Percentiles rank a stretch among this genome's conserved stretches.
These are phyloP conservation scores for Chrysotoxum bicinctum DNA, from an alignment of 2,888 invertebrate genomes.

Conservation along the genomic window DNA sequence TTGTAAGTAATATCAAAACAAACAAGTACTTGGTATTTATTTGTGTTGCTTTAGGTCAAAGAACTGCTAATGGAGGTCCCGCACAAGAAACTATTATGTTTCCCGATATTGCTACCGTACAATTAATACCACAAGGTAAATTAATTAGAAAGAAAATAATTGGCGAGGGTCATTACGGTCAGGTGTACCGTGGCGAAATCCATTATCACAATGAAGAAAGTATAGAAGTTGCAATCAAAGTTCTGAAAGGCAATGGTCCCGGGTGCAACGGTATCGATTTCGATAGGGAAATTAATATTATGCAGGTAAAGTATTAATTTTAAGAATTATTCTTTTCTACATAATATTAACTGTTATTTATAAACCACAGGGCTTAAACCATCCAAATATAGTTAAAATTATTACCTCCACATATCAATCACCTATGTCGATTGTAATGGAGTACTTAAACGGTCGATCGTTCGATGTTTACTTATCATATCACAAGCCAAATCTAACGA, in stretches of 20 bases:
- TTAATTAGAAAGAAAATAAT: conserved; percentile 78
- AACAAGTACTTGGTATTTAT: neutral
- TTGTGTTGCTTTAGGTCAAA: neutral
- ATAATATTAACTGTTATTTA: neutral
- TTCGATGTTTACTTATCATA: conserved; percentile 90
- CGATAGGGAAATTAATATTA: conserved; percentile 92
- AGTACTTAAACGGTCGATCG: conserved; percentile 92
- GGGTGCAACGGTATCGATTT: conserved; percentile 87
- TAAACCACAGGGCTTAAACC: conserved; percentile 86
- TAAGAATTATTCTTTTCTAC: neutral
- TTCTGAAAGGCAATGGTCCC: conserved; percentile 81
- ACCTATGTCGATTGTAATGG: conserved; percentile 93
- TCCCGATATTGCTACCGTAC: conserved; percentile 73
- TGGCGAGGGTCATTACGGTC: conserved; percentile 91
- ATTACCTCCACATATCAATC: conserved; percentile 88
- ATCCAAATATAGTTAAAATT: conserved; percentile 94
- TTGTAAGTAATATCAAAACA: conserved; percentile 38
- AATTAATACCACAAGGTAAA: conserved; percentile 77
- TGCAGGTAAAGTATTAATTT: conserved; percentile 85
- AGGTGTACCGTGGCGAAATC: conserved; percentile 88
- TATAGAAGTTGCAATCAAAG: conserved; percentile 85
- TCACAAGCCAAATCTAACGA: conserved; percentile 86
- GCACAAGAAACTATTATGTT: no score
- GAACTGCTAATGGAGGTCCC: neutral
- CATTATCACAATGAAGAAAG: conserved; percentile 75